A percentile compares a stretch with the other conserved stretches of the same genome.
Conservation (phyloP, 2,888 invertebrate species). For the Listrodromus nycthemerus region DNA sequence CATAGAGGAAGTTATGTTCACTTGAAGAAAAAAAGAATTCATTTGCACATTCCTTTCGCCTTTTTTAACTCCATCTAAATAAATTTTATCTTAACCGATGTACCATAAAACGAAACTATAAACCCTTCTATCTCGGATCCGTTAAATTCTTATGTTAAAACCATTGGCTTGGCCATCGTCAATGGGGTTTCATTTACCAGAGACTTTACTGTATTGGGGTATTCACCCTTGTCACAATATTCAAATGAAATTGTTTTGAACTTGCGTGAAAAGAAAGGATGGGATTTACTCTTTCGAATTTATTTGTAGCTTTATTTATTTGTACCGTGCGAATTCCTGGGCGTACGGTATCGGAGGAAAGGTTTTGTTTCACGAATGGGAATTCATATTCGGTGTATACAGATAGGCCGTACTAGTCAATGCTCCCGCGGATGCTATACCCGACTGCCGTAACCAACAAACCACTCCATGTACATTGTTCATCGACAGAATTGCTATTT, state of each 20-base stretch:
- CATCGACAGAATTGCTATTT: constrained; percentile 5
- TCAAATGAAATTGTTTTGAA: background rate
- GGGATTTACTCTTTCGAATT: background rate
- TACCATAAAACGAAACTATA: too few species aligned
- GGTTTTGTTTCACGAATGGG: constrained; percentile 6
- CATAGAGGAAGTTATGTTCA: background rate
- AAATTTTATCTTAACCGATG: too few species aligned
- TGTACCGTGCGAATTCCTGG: background rate
- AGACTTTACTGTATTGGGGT: background rate
- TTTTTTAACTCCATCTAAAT: too few species aligned
- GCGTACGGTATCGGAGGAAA: background rate
- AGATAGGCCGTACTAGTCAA: background rate
- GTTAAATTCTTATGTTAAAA: too few species aligned
- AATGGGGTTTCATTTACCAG: background rate
- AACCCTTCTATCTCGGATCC: too few species aligned
- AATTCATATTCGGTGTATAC: background rate
- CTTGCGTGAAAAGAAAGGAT: background rate
- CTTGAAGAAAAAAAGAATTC: too few species aligned
- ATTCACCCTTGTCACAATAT: background rate
- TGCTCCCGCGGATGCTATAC: background rate
- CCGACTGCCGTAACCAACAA: constrained; percentile 9
- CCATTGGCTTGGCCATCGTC: background rate
- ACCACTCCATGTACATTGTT: background rate
- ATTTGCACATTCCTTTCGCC: too few species aligned
- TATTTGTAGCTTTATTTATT: background rate